Evolutionary conservation across 2,797 vertebrate genomes (phyloP).

Genomic region (Prionace glauca): DNA sequence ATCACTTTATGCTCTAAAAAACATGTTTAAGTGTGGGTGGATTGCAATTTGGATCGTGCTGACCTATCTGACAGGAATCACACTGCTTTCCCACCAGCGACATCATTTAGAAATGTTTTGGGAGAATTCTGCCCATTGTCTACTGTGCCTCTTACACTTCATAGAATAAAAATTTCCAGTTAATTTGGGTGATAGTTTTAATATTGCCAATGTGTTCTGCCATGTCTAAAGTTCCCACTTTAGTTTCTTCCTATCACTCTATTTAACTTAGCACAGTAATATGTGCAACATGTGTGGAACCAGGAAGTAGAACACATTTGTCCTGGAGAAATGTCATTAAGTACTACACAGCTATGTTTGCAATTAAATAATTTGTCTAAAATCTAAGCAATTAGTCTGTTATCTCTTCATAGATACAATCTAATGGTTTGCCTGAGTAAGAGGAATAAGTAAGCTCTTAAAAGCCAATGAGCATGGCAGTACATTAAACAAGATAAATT

Average conservation of each 20-base stretch:
- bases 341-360: background rate
- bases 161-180: background rate
- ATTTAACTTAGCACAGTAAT: background rate
- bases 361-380: constrained; percentile 13
- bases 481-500: background rate
- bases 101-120: too few relatives aligned
- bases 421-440: background rate
- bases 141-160: background rate
- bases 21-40: too few relatives aligned
- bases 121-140: background rate
- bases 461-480: background rate
- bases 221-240: background rate
- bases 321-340: background rate
- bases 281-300: background rate
- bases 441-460: background rate
- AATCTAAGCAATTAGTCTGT: background rate
- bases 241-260: background rate
- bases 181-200: background rate
- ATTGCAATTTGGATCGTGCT: too few relatives aligned
- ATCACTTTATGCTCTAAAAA: too few relatives aligned
- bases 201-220: background rate
- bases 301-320: background rate
- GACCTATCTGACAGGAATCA: too few relatives aligned
- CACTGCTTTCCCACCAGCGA: too few relatives aligned
- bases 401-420: background rate